phyloP scores from a whole-genome alignment of 2,113 vertebrate genomes.

The Prinia subflava region DNA sequence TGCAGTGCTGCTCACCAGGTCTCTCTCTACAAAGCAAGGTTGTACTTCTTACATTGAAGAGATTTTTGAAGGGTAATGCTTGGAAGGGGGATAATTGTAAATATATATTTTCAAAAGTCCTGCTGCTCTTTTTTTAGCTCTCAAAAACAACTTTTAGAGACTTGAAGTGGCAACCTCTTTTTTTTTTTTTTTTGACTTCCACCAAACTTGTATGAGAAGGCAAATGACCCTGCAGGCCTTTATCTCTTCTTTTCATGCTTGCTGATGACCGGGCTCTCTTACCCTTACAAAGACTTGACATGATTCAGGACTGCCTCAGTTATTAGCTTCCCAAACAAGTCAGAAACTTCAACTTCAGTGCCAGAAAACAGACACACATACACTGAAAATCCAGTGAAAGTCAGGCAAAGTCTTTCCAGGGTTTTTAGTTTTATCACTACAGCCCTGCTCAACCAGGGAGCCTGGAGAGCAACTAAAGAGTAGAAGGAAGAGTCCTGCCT shows the following conservation, averaged over 20 bases:
- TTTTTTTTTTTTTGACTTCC: neutral
- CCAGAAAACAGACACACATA: neutral
- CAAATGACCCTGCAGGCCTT: neutral
- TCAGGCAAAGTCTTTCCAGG: conserved; percentile 39
- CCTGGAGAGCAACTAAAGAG: conserved; percentile 26
- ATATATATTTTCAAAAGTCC: neutral
- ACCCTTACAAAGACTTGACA: neutral
- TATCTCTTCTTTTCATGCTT: neutral
- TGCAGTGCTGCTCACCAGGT: neutral
- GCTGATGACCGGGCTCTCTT: neutral
- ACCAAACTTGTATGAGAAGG: neutral
- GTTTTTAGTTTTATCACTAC: conserved; percentile 28
- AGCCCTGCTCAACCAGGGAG: conserved; percentile 26
- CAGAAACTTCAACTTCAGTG: neutral
- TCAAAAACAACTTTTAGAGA: neutral
- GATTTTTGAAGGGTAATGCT: neutral
- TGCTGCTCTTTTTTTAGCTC: neutral
- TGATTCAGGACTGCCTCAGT: neutral
- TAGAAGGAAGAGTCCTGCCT: conserved; percentile 40
- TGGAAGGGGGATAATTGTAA: neutral
- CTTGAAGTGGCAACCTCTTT: neutral
- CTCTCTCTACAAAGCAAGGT: neutral
- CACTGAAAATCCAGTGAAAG: conserved; percentile 18
- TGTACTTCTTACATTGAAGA: neutral
- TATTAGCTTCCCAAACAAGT: neutral